These are phyloP conservation scores for Epinephelus moara DNA, from an alignment of 2,113 vertebrate species.

Conservation along the genomic window DNA sequence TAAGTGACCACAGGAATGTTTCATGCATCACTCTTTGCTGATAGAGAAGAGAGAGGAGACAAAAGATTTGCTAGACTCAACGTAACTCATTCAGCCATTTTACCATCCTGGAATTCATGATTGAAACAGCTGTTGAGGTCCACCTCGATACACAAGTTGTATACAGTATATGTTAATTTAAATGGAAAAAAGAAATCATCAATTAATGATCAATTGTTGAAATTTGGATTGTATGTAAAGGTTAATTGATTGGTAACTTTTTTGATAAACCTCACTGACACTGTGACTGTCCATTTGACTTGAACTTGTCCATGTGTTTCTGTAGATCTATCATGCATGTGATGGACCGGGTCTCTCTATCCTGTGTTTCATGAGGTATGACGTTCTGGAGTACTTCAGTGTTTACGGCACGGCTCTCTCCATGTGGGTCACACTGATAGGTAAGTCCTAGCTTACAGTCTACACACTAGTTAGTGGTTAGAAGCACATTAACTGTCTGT, in stretches of 20 bases:
- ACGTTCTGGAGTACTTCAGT: constrained; percentile 95
- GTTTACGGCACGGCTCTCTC: constrained; percentile 94
- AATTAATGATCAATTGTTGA: too few relatives aligned
- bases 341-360: constrained; percentile 90
- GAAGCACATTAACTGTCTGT: neutral
- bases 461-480: neutral
- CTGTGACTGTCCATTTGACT: neutral
- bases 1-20: neutral
- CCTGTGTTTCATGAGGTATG: constrained; percentile 93
- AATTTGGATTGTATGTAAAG: neutral
- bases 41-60: neutral
- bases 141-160: too few relatives aligned
- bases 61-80: neutral
- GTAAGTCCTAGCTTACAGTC: constrained; percentile 76
- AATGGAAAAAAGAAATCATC: too few relatives aligned
- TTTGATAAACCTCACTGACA: neutral
- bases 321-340: constrained; percentile 90
- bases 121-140: neutral
- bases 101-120: neutral
- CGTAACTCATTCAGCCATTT: neutral
- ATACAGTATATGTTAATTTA: too few relatives aligned
- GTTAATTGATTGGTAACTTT: neutral
- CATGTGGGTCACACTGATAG: constrained; percentile 97
- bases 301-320: too few relatives aligned
- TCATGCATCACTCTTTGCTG: neutral